Evolutionary conservation across 2,888 invertebrate species (phyloP).

Genomic region (Drosophila diplacantha): DNA sequence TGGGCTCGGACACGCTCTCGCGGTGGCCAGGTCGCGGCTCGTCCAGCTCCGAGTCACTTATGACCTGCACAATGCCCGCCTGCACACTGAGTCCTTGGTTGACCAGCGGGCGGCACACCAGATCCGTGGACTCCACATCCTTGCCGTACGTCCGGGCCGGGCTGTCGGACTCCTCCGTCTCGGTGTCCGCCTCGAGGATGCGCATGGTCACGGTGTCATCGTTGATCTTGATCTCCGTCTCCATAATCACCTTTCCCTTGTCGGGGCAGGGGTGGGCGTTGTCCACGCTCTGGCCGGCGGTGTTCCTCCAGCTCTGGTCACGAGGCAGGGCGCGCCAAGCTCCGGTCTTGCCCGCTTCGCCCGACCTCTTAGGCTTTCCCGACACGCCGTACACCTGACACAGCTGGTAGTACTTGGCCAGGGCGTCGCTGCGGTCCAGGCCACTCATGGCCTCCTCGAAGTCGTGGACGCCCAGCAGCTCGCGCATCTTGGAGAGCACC

Average conservation of each 20-base stretch:
- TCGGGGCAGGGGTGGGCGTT: conserved; percentile 37
- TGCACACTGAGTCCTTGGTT: conserved; percentile 43
- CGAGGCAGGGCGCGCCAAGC: conserved; percentile 63
- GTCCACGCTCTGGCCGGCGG: conserved; percentile 18
- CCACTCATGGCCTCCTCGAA: conserved; percentile 80
- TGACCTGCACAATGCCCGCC: conserved; percentile 80
- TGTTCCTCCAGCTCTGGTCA: conserved; percentile 71
- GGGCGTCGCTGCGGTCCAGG: conserved; percentile 76
- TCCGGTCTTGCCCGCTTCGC: conserved; percentile 35
- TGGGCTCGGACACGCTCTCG: conserved; percentile 45
- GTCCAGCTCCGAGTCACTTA: conserved; percentile 82
- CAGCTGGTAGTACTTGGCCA: conserved; percentile 81
- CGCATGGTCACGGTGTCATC: conserved; percentile 91
- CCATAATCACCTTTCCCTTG: conserved; percentile 85
- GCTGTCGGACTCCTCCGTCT: conserved; percentile 73
- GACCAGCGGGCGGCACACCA: conserved; percentile 76
- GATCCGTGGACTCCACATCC: conserved; percentile 57
- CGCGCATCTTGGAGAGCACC: conserved; percentile 84
- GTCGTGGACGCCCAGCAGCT: conserved; percentile 82
- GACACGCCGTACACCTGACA: conserved; percentile 81
- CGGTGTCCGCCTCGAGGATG: conserved; percentile 82
- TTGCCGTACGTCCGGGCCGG: conserved; percentile 61
- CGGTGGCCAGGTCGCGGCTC: conserved; percentile 29
- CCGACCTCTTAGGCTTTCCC: conserved; percentile 19
- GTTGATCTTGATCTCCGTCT: conserved; percentile 89